Evolutionary conservation across 2,113 vertebrate genomes (phyloP), one percentile per base, ranked within the genome.

Genomic region (Melanostigma gelatinosum): DNA sequence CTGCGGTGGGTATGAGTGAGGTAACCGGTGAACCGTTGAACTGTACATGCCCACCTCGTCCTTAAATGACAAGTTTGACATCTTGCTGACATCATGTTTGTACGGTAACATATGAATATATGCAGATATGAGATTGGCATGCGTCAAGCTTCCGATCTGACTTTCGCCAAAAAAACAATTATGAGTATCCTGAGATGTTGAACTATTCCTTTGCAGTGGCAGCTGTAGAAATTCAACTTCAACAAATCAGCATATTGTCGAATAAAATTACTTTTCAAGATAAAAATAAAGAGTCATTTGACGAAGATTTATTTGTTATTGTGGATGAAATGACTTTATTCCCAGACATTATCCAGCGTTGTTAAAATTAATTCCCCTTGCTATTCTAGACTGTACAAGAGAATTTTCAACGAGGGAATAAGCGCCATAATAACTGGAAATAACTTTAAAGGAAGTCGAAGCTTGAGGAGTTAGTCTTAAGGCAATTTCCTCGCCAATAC

Each of bases 1-100:
- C 90, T 44, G 95, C 95, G 42, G 98, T 99, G 91, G 97, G 97
- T 95, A 36, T 27, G 27, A 0, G 6, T 0, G 3, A 16, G 8
- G 54, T 22, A 29, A 70, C 2, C n/a, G 24, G 12, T 38, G n/a
- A 15, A 15, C n/a, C 3, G 5, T 71, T 13, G 16, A 12, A 12
- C 29, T 4, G 13, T 1, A 27, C 5, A 12, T 11, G 0, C 15
- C 29, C 6, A 10, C 13, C 5, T 24, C 54, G 22, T 67, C 12
- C 32, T 65, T 52, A 16, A 6, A 8, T 10, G 15, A 44, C 9
- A n/a, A 12, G 50, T 44, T 24, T 20, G 12, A 38, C 29, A 36
- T 57, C 62, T 24, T 24, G 50, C n/a, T 18, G 36, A 42, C 4
- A 29, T 16, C 54, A 15, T 32, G 24, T 32, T 44, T 10, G 9